These are phyloP conservation scores for Vipera latastei DNA, from an alignment of 2,797 vertebrate species.

Conservation along the genomic window DNA sequence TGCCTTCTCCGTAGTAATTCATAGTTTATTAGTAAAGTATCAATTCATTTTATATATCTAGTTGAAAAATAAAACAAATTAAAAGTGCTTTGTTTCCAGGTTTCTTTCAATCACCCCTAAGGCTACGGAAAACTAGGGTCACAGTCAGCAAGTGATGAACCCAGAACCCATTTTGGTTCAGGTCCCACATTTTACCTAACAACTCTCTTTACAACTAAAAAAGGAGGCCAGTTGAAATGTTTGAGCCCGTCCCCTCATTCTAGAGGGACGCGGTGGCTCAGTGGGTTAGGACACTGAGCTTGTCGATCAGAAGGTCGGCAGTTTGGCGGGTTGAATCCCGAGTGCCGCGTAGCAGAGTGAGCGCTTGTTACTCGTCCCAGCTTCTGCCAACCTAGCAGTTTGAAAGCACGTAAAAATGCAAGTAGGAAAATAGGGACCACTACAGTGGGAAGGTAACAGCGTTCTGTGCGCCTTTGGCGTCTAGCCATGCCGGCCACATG, in stretches of 20 bases:
- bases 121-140: neutral
- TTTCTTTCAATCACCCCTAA: neutral
- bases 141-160: neutral
- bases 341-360: too few species aligned
- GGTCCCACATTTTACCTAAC: neutral
- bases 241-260: neutral
- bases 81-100: neutral
- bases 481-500: too few species aligned
- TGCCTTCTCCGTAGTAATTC: neutral
- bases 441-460: too few species aligned
- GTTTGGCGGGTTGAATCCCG: too few species aligned
- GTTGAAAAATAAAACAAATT: neutral
- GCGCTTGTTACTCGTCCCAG: too few species aligned
- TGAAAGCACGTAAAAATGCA: too few species aligned
- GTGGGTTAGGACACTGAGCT: too few species aligned
- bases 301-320: too few species aligned
- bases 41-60: conserved; percentile 15
- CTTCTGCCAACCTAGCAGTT: too few species aligned
- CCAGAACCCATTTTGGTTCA: neutral
- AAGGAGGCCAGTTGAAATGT: neutral
- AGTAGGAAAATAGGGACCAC: too few species aligned
- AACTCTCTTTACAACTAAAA: neutral
- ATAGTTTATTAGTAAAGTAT: neutral
- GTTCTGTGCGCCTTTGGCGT: too few species aligned
- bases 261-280: too few species aligned